Base-by-base conservation (phyloP, 2,113 vertebrate genomes). In the Menura novaehollandiae region DNA sequence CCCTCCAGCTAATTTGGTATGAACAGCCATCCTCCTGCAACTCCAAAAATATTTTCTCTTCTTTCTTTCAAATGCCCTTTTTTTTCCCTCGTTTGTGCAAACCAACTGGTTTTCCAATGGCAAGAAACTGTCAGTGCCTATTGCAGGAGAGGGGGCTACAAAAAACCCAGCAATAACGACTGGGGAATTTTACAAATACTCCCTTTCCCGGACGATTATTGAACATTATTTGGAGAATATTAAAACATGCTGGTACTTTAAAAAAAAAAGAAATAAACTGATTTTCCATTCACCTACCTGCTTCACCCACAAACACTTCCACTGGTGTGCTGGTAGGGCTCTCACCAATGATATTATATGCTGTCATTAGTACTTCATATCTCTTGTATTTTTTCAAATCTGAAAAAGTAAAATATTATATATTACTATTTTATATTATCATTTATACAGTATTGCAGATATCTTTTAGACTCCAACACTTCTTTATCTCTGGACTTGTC, bases 251-350 rank as follows among this genome's bases (percentile, higher is more conserved):
- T 44, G 28, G 35, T n/a, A 47, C 39, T 72, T 14, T 8, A 49
- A 39, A 27, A n/a, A 24, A 33, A 18, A 15, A 19, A 8, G 3
- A 47, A 55, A 44, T 17, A 5, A 49, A 44, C 3, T n/a, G 2
- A 43, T 91, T 88, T 88, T 93, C 6, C 37, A 6, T 23, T 72
- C 55, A 94, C 97, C 91, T 95, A 99, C 99, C 99, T 71, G 99
- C 99, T 97, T 99, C 99, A 8, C 99, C 99, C 3, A 99, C 99
- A 69, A 99, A 99, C 85, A 99, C 99, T 95, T 99, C 99, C 17
- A 99, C 98, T 0, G 99, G 99, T 0, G 92, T 46, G 11, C 99
- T 99, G 83, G 98, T 98, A 1, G 99, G 99, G 91, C 99, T 99
- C 96, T 99, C 99, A 1, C 99, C 99, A 2, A 99, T 97, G 62